Percentiles rank a stretch among this genome's conserved stretches.
These are phyloP conservation scores for Ericerus pela DNA, from an alignment of 1,140 invertebrate genomes.

Conservation along the genomic window DNA sequence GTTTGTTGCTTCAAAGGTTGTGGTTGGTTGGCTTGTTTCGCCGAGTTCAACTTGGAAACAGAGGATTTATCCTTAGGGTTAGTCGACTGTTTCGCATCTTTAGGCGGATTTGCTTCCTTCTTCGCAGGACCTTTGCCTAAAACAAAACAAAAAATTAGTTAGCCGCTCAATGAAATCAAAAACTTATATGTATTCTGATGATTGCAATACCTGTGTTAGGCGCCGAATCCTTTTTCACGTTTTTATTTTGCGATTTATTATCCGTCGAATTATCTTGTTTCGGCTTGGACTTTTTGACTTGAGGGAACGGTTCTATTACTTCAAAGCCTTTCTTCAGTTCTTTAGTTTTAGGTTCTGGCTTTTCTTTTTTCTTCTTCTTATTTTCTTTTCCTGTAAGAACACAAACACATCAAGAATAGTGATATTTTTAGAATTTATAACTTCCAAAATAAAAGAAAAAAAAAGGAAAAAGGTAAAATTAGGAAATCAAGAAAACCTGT, in stretches of 20 bases:
- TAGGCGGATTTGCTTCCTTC: too few relatives aligned
- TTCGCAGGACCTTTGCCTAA: slow-evolving; percentile 1
- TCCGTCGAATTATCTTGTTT: background rate
- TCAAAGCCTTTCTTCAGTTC: slow-evolving; percentile 1
- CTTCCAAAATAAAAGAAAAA: background rate
- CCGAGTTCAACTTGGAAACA: background rate
- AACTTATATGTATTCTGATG: background rate
- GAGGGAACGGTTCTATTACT: slow-evolving; percentile 2
- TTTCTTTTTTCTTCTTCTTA: slow-evolving; percentile 1
- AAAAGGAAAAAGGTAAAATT: background rate
- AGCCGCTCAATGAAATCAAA: background rate
- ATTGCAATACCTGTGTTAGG: slow-evolving; percentile 1
- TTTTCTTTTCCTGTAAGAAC: slow-evolving; percentile 3
- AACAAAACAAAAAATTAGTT: background rate
- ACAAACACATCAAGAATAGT: too few relatives aligned
- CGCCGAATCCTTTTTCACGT: background rate
- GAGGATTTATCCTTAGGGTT: background rate
- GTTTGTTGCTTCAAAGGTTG: background rate
- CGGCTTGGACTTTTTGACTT: slow-evolving; percentile 1
- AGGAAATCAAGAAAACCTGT: too few relatives aligned
- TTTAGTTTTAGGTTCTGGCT: background rate
- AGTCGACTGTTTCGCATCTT: too few relatives aligned
- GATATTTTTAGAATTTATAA: background rate
- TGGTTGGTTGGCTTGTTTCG: background rate
- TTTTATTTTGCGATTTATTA: background rate